These are phyloP conservation scores for Enteromius viviparus DNA, from an alignment of 2,797 vertebrate species.

Conservation along the genomic window DNA sequence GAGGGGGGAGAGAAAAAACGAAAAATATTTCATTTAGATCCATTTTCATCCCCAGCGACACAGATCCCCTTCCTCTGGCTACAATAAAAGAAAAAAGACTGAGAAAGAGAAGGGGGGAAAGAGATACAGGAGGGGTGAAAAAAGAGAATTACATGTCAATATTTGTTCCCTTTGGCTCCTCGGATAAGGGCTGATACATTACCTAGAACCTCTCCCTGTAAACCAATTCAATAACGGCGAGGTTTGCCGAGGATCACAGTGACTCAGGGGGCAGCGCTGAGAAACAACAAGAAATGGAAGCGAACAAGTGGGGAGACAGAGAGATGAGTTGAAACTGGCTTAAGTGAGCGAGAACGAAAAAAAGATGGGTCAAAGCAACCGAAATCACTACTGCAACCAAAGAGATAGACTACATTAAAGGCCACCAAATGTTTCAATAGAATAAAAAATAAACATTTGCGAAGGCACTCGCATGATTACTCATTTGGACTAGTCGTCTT, in stretches of 20 bases:
- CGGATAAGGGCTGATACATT: slow-evolving; percentile 80
- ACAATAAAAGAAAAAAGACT: slow-evolving; percentile 69
- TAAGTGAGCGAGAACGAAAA: slow-evolving; percentile 32
- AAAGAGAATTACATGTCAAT: slow-evolving; percentile 81
- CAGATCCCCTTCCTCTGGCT: slow-evolving; percentile 70
- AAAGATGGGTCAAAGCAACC: slow-evolving; percentile 47
- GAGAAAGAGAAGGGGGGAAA: slow-evolving; percentile 31
- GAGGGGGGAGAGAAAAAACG: slow-evolving; percentile 18
- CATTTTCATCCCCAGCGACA: slow-evolving; percentile 76
- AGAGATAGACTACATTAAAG: background rate
- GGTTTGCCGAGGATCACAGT: slow-evolving; percentile 73
- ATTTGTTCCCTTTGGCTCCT: slow-evolving; percentile 79
- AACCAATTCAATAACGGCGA: slow-evolving; percentile 75
- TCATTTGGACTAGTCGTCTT: background rate
- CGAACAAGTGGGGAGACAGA: slow-evolving; percentile 60
- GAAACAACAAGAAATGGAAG: slow-evolving; percentile 65
- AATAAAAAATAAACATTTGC: background rate
- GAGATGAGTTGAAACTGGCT: slow-evolving; percentile 47
- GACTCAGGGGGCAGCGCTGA: slow-evolving; percentile 68
- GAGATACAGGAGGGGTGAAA: slow-evolving; percentile 49
- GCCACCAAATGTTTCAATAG: background rate
- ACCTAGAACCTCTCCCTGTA: slow-evolving; percentile 68
- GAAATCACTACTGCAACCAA: background rate
- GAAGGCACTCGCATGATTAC: background rate
- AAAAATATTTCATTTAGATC: slow-evolving; percentile 79